A percentile compares a stretch with the other conserved stretches of the same genome.
phyloP scores from a whole-genome alignment of 2,888 invertebrate species.

The Galerucella pusilla region DNA sequence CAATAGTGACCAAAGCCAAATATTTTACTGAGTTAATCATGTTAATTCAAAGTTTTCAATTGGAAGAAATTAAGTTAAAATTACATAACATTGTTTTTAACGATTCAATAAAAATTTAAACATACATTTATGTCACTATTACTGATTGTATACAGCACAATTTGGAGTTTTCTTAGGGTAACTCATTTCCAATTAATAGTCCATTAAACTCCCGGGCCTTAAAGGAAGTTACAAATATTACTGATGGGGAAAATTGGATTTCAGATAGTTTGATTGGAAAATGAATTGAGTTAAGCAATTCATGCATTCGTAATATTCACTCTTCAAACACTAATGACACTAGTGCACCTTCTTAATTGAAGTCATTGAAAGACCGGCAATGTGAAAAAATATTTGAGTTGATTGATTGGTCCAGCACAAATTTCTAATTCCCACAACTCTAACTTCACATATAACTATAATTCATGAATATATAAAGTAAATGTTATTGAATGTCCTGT shows the following conservation, averaged over 20 bases:
- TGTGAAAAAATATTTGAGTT: no score
- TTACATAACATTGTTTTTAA: no score
- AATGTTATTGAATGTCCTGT: not conserved
- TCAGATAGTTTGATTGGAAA: not conserved
- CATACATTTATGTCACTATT: not conserved
- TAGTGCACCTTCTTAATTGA: no score
- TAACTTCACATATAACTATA: no score
- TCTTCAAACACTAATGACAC: not conserved
- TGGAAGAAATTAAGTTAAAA: no score
- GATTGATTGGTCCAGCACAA: no score
- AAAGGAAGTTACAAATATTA: slow-evolving; percentile 27
- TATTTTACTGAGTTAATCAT: no score
- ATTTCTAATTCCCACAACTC: no score
- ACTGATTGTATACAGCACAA: not conserved
- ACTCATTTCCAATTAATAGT: slow-evolving; percentile 29
- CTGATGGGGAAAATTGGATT: slow-evolving; percentile 1
- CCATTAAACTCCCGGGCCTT: slow-evolving; percentile 23
- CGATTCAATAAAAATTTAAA: not conserved
- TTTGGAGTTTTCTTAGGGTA: not conserved
- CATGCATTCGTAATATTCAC: not conserved
- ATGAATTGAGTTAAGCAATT: not conserved
- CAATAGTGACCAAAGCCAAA: no score
- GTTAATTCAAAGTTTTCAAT: no score
- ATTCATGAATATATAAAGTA: no score
- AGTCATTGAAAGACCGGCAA: no score